Base-by-base conservation (phyloP, 2,113 vertebrate species). In the Epinephelus lanceolatus region DNA sequence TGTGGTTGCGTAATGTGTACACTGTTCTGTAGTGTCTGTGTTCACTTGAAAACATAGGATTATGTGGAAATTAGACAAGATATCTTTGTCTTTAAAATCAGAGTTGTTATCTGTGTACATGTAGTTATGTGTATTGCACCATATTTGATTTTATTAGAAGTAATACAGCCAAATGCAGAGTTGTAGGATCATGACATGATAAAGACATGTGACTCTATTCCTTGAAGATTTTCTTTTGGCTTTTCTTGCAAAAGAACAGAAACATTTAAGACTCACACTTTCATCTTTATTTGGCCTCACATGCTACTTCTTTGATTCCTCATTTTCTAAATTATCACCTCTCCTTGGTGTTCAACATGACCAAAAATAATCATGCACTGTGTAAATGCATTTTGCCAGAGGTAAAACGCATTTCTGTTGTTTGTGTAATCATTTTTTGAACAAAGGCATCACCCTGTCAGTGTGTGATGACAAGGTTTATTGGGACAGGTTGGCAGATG, bases 231-330 rank as follows among this genome's bases (percentile, higher is more conserved):
- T 66, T 42, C 5, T 15, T 23, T 55, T 40, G 2, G 42, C 59
- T 83, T 62, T 62, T 73, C 25, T 82, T 82, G 45, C 56, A 61
- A n/a, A 75, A 56, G 51, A 89, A 85, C 68, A 69, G 67, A 88
- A 91, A 55, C 23, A 56, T 72, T 73, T 68, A 51, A 69, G 40
- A 23, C 62, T 85, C 66, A 45, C 55, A 33, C 85, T 88, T 91
- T 88, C 71, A 81, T 90, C 80, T 85, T 73, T 75, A n/a, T 66
- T 60, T 19, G 18, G 27, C 8, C 67, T 78, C 66, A 53, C 5
- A 17, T 65, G 67, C 73, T 81, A 76, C 47, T 88, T 88, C 60
- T 60, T 71, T 1, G 30, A 42, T 75, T 75, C 40, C 14, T 81
- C 67, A 66, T 78, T 89, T 74, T 55, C 71, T 65, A 81, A 86